Base-by-base conservation (phyloP, 2,113 vertebrate species). In the Sardina pilchardus region DNA sequence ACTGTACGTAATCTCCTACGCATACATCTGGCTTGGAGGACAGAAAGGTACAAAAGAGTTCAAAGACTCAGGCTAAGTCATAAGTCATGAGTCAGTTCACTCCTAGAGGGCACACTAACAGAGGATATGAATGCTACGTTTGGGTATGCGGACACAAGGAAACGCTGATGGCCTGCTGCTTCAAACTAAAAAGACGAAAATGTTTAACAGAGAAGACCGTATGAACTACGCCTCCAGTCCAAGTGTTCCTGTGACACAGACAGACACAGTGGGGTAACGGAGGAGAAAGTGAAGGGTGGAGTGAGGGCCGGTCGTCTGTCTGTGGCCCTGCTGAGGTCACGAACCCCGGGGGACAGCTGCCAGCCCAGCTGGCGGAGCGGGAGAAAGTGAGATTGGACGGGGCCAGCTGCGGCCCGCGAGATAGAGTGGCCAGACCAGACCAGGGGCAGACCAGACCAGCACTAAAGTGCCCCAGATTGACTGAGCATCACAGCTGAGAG, bases 351-450 rank as follows among this genome's bases (percentile, higher is more conserved):
- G 67, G 85, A 86, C 87, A 86, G 75, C 82, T 83, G 84, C 44
- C 36, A 44, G 50, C 47, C 78, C 87, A 86, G 75, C 87, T 88
- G 75, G 84, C 83, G 67, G 48, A 59, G 47, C 48, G 83, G 83
- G 81, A 36, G 75, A 82, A 81, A 78, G 71, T 78, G 30, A 34
- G 71, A 78, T 78, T 78, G 71, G 71, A 34, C 4, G 71, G 34
- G 1, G 30, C 30, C 71, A 78, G 71, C 71, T 78, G 71, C 71
- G 14, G 71, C 71, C 71, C 30, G 14, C 3, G 71, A 78, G 71
- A 78, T 34, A 36, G 34, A 36, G 67, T 16, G 67, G 10, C 71
- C 30, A 34, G 34, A 78, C 53, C 53, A 48, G 47, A 6, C 47
- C 47, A 48, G 47, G 14, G n/a, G n/a, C n/a, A n/a, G n/a, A n/a